Evolutionary conservation across 2,888 invertebrate genomes (phyloP).

Genomic region (Ariolimax columbianus): DNA sequence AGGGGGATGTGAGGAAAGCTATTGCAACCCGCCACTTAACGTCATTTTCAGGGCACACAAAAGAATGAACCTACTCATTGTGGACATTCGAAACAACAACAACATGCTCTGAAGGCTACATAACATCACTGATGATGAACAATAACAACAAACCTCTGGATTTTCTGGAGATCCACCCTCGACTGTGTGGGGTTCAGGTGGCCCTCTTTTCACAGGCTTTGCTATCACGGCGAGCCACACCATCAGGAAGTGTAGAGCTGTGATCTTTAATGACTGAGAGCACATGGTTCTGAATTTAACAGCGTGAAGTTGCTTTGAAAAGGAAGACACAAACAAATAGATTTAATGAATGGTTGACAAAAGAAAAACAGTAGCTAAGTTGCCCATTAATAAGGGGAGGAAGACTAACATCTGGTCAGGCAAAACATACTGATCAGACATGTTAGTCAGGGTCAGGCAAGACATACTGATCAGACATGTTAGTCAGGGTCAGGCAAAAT

Average conservation of each 20-base stretch:
- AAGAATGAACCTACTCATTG: not conserved
- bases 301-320: not conserved
- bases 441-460: no score
- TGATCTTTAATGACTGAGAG: not conserved
- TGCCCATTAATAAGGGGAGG: no score
- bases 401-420: no score
- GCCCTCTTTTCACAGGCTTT: constrained; percentile 47
- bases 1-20: no score
- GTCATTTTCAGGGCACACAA: no score
- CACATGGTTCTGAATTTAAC: not conserved
- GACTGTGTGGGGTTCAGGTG: constrained; percentile 61
- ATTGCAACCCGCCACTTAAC: no score
- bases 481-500: no score
- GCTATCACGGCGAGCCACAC: not conserved
- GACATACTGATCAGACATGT: no score
- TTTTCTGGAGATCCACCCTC: constrained; percentile 60
- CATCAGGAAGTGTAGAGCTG: not conserved
- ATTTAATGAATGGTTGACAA: not conserved
- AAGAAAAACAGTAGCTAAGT: no score
- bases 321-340: not conserved
- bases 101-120: not conserved
- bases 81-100: not conserved
- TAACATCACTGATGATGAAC: not conserved
- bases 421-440: no score
- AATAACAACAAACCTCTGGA: not conserved